Conservation (phyloP, 2,888 invertebrate genomes). For the Syrista parreyssii region DNA sequence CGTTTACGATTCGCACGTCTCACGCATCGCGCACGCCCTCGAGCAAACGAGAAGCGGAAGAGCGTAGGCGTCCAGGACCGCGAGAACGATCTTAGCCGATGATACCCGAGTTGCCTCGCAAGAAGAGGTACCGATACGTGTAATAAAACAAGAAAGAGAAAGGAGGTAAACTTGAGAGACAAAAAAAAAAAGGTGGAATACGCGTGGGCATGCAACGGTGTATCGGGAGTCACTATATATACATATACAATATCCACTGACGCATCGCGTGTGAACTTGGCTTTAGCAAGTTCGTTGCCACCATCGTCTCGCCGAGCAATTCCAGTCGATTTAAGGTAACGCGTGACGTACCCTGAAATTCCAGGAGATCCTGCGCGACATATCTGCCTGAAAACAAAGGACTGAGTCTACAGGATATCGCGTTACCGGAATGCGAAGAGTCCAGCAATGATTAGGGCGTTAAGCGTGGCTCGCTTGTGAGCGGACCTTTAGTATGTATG, state of each 20-base stretch:
- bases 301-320: neutral
- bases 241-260: neutral
- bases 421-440: neutral
- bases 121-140: neutral
- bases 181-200: neutral
- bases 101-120: neutral
- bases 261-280: neutral
- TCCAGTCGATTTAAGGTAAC: constrained; percentile 1
- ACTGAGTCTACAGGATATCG: neutral
- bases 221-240: neutral
- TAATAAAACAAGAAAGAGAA: neutral
- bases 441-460: no score
- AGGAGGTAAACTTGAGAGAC: neutral
- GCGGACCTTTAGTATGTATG: constrained; percentile 22
- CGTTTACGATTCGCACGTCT: neutral
- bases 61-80: constrained; percentile 35
- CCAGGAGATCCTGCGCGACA: constrained; percentile 7
- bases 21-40: neutral
- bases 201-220: neutral
- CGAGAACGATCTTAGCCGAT: neutral
- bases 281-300: constrained; percentile 2
- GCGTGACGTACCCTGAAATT: constrained; percentile 10
- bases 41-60: constrained; percentile 38
- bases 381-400: neutral
- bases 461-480: neutral